Conservation (phyloP, 2,113 vertebrate genomes). For the Sialia sialis region DNA sequence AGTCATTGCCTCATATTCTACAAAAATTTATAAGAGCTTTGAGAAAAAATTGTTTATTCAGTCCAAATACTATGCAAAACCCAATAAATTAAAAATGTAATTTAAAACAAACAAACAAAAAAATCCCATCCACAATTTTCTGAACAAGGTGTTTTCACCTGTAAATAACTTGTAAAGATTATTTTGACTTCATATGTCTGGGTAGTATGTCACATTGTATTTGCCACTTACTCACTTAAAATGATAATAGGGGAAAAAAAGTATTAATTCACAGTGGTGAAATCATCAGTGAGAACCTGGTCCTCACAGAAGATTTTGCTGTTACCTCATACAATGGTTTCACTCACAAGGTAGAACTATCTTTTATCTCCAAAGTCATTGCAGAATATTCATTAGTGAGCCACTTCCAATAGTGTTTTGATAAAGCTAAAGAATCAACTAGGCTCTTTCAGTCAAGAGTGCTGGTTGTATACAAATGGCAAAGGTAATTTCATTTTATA, state of each 20-base stretch:
- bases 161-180: neutral
- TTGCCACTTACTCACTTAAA: neutral
- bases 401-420: neutral
- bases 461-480: neutral
- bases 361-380: rapidly evolving
- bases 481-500: neutral
- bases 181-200: neutral
- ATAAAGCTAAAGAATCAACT: neutral
- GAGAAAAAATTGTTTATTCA: neutral
- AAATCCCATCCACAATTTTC: neutral
- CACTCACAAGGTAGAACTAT: neutral
- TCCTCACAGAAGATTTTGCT: neutral
- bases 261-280: neutral
- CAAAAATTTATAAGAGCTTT: neutral
- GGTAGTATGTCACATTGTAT: neutral
- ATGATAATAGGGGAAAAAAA: neutral
- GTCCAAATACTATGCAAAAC: neutral
- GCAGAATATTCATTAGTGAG: neutral
- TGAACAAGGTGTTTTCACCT: neutral
- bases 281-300: neutral
- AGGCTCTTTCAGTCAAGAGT: neutral
- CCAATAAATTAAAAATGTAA: neutral
- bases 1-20: neutral
- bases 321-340: neutral
- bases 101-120: neutral